Evolutionary conservation across 2,113 vertebrate genomes (phyloP), one percentile per base, ranked within the genome.

Genomic region (Epinephelus fuscoguttatus): DNA sequence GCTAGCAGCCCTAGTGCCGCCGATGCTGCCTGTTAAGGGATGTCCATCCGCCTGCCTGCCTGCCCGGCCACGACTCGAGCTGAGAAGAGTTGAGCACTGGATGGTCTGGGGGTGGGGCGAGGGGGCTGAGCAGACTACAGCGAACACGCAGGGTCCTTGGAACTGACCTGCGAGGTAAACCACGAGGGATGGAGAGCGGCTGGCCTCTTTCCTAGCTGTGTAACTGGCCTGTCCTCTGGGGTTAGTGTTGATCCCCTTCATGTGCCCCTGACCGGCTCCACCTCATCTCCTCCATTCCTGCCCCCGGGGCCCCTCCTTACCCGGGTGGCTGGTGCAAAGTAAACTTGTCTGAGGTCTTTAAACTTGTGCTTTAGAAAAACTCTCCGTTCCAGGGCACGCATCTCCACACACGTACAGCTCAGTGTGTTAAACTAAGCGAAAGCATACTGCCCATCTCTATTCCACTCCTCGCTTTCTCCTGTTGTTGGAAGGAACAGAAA

Each of bases 11-110:
- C 89, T 78, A 68, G 91, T 91, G 86, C 92, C 85, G 92, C 91
- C 79, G 80, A 96, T 97, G 96, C 96, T 97, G 96, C 96, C 97
- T 97, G 97, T 97, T 98, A 98, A 96, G 97, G 97, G 96, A 96
- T 97, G 96, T 96, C 96, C 92, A 64, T 94, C 90, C 79, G 82
- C 90, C 88, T 85, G 87, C 79, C 84, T 82, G 90, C 79, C 76
- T 90, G 82, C 82, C 91, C 70, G 81, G 90, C 86, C 87, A 84
- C 84, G 70, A 87, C 84, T 91, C 50, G 78, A 91, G 78, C 85
- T 70, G 87, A 86, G 87, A 72, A 69, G 69, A 85, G 80, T 45
- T 17, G 67, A 85, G 88, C 45, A 64, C 77, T 79, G 68, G 70
- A 85, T 69, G 72, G 78, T 88, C 71, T 69, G 56, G 75, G 71